Conservation (phyloP, 2,113 vertebrate species). For the Phoenicopterus ruber region DNA sequence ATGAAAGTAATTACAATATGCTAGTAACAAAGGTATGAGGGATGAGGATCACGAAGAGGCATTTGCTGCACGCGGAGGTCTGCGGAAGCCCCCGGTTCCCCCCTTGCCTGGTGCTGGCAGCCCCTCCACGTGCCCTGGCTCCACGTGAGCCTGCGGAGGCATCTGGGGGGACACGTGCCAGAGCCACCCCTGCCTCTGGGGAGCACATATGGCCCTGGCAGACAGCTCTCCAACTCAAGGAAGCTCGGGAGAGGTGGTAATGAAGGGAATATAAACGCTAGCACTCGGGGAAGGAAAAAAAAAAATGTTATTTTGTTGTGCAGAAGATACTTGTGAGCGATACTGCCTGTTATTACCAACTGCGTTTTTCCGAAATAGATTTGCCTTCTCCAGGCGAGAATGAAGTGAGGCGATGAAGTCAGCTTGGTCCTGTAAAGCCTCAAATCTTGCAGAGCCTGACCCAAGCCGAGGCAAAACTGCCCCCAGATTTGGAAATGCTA, state of each 20-base stretch:
- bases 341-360: background rate
- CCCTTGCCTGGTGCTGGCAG: background rate
- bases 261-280: constrained; percentile 14
- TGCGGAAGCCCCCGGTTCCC: background rate
- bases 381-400: constrained; percentile 19
- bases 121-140: background rate
- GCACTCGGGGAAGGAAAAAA: background rate
- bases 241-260: background rate
- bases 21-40: background rate
- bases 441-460: background rate
- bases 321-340: background rate
- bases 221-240: background rate
- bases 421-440: background rate
- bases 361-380: constrained; percentile 15
- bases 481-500: background rate
- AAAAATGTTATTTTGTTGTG: background rate
- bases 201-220: background rate
- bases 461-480: background rate
- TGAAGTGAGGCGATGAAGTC: constrained; percentile 12
- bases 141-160: background rate
- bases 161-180: background rate
- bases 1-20: constrained; percentile 24
- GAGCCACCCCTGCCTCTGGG: constrained; percentile 2
- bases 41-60: constrained; percentile 17
- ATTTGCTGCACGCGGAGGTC: background rate